A percentile compares a stretch with the other conserved stretches of the same genome.
These are phyloP conservation scores for Phasianus colchicus DNA, from an alignment of 2,113 vertebrate species.

Conservation along the genomic window DNA sequence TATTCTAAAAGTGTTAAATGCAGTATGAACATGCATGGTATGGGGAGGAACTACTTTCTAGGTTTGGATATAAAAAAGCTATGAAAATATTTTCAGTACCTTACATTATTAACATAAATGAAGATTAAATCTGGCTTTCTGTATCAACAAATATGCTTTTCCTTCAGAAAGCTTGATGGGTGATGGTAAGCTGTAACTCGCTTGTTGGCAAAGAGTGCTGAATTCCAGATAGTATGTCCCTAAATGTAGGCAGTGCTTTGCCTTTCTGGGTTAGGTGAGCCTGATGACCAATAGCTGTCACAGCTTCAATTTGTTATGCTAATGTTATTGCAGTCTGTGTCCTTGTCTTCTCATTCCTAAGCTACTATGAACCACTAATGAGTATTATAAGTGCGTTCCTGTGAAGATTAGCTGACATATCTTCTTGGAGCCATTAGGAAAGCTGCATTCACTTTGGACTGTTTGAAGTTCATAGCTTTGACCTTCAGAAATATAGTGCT, in stretches of 20 bases:
- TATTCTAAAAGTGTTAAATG: background rate
- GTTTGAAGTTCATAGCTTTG: background rate
- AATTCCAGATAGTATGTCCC: background rate
- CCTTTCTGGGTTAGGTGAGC: background rate
- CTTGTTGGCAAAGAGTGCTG: background rate
- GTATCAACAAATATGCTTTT: background rate
- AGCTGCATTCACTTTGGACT: background rate
- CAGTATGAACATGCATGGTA: background rate
- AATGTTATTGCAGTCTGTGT: slow-evolving; percentile 34
- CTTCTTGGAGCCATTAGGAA: slow-evolving; percentile 2
- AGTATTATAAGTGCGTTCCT: slow-evolving; percentile 4
- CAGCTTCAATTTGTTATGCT: slow-evolving; percentile 25
- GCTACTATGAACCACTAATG: slow-evolving; percentile 13
- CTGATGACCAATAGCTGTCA: slow-evolving; percentile 32
- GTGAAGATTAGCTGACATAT: background rate
- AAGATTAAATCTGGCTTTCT: background rate
- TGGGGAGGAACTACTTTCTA: background rate
- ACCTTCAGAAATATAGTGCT: background rate
- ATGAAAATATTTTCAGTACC: background rate
- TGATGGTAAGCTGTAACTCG: background rate
- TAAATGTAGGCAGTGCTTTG: background rate
- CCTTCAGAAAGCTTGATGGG: background rate
- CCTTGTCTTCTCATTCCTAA: background rate
- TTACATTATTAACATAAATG: background rate
- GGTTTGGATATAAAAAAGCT: background rate